Percentiles rank a stretch among this genome's conserved stretches.
Evolutionary conservation across 2,888 invertebrate species (phyloP).

Genomic region (Reticulitermes lucifugus): DNA sequence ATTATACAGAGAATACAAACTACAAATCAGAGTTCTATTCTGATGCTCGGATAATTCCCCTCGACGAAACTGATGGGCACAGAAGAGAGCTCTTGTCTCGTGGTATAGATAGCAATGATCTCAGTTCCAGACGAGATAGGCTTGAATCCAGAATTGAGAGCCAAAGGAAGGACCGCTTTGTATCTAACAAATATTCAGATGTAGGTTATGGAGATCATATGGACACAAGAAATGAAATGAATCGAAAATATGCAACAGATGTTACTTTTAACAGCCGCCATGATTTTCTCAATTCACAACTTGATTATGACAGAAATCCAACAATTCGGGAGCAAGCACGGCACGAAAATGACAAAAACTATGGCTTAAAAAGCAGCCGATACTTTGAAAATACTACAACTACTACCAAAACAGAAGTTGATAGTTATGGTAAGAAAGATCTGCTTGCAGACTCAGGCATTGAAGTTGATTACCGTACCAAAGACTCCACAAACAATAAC

Average conservation of each 20-base stretch:
- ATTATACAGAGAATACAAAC: constrained; percentile 57
- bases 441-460: constrained; percentile 82
- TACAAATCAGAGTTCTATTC: constrained; percentile 54
- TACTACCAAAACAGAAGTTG: constrained; percentile 16
- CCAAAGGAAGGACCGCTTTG: constrained; percentile 52
- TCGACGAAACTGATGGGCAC: constrained; percentile 4
- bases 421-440: constrained; percentile 64
- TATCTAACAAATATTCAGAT: constrained; percentile 61
- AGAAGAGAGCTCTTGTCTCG: constrained; percentile 57
- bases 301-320: constrained; percentile 26
- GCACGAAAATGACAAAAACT: constrained; percentile 56
- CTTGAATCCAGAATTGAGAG: constrained; percentile 80
- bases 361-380: constrained; percentile 20
- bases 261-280: constrained; percentile 55
- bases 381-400: neutral
- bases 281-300: constrained; percentile 51
- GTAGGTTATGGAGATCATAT: constrained; percentile 60
- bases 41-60: constrained; percentile 38
- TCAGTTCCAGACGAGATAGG: constrained; percentile 79
- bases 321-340: constrained; percentile 59
- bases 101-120: constrained; percentile 61
- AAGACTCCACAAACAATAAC: constrained; percentile 64
- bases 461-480: constrained; percentile 82
- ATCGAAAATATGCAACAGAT: constrained; percentile 63
- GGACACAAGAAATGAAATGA: constrained; percentile 61